These are phyloP conservation scores for Lysiphlebus fabarum DNA, from an alignment of 1,140 invertebrate genomes.

Conservation along the genomic window DNA sequence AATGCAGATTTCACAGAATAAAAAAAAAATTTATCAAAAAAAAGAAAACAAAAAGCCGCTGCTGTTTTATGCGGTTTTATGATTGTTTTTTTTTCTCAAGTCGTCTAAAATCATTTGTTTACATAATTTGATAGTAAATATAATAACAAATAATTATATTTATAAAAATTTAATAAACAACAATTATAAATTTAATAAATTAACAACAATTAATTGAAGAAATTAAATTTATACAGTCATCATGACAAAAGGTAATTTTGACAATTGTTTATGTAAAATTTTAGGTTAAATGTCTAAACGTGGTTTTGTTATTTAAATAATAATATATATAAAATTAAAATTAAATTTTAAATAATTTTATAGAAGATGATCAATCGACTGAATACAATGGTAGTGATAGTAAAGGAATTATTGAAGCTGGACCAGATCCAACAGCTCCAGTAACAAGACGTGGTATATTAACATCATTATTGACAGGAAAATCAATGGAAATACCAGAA, in stretches of 20 bases:
- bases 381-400: slow-evolving; percentile 47
- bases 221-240: too few species aligned
- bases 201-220: too few species aligned
- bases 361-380: slow-evolving; percentile 43
- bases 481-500: slow-evolving; percentile 81
- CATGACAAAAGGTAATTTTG: slow-evolving; percentile 38
- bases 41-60: too few species aligned
- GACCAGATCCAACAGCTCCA: slow-evolving; percentile 70
- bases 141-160: too few species aligned
- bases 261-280: slow-evolving; percentile 1
- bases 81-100: too few species aligned
- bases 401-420: slow-evolving; percentile 52
- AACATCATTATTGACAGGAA: slow-evolving; percentile 76
- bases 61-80: too few species aligned
- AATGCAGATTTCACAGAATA: too few species aligned
- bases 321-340: neutral
- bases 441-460: slow-evolving; percentile 74
- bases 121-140: too few species aligned
- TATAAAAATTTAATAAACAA: too few species aligned
- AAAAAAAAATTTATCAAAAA: too few species aligned
- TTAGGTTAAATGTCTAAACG: slow-evolving; percentile 13
- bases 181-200: too few species aligned
- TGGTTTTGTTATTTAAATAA: neutral
- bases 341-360: slow-evolving; percentile 33
- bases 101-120: too few species aligned